A percentile compares a stretch with the other conserved stretches of the same genome.
These are phyloP conservation scores for Adrianichthys oophorus DNA, from an alignment of 2,797 vertebrate species.

Conservation along the genomic window DNA sequence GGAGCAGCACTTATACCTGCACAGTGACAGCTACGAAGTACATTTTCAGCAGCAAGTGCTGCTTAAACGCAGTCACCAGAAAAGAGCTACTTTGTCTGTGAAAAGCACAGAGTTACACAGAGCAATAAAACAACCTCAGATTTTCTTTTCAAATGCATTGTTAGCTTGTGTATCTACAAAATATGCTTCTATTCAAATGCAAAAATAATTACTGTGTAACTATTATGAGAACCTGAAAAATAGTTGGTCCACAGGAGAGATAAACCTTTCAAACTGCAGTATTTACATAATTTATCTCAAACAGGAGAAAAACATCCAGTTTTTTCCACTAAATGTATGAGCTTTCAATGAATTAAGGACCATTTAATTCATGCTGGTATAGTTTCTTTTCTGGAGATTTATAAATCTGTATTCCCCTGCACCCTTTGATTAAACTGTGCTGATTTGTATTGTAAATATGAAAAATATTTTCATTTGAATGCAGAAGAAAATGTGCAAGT, in stretches of 20 bases:
- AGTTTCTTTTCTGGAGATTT: not conserved
- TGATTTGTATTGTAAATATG: slow-evolving; percentile 9
- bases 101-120: slow-evolving; percentile 37
- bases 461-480: slow-evolving; percentile 9
- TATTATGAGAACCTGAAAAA: slow-evolving; percentile 58
- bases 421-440: slow-evolving; percentile 5
- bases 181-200: slow-evolving; percentile 18
- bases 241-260: slow-evolving; percentile 54
- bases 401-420: slow-evolving; percentile 2
- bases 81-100: slow-evolving; percentile 36
- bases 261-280: slow-evolving; percentile 40
- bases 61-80: slow-evolving; percentile 21
- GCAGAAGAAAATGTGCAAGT: not conserved
- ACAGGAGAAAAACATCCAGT: slow-evolving; percentile 2
- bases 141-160: slow-evolving; percentile 17
- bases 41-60: slow-evolving; percentile 22
- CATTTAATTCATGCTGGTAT: slow-evolving; percentile 8
- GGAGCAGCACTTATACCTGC: slow-evolving; percentile 25
- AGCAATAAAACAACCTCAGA: slow-evolving; percentile 18
- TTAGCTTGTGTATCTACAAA: slow-evolving; percentile 38
- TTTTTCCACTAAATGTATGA: slow-evolving; percentile 10
- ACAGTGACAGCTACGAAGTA: slow-evolving; percentile 23
- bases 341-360: not conserved
- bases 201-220: slow-evolving; percentile 54
- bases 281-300: slow-evolving; percentile 6